Evolutionary conservation across 2,888 invertebrate genomes (phyloP), one percentile per base, ranked within the genome.

Genomic region (Arctia plantaginis): DNA sequence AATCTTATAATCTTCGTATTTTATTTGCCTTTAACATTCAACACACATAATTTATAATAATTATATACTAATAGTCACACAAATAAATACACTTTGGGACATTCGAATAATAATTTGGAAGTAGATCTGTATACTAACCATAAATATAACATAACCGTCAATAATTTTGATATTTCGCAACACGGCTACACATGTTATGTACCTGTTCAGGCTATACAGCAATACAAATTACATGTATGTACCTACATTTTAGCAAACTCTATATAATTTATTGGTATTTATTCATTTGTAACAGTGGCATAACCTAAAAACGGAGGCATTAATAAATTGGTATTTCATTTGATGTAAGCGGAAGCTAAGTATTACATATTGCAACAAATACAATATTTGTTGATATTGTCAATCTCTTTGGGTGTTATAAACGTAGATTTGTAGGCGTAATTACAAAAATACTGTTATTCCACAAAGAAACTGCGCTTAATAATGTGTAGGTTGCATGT

Each of bases 261-360:
- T 69, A 69, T 44, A 59, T 30, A 39, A 71, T 71, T 66, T 55
- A 71, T 71, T 66, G 44, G 18, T n/a, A 44, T 69, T 27, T 64
- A n/a, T 64, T 69, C 47, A 70, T 69, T 71, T 67, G 55, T 59
- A 78, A 75, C 74, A 77, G 66, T 65, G 75, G 80, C 75, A 76
- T 65, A 76, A 76, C 78, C 66, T 68, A 66, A 76, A 73, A 64
- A 30, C 64, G 35, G 44, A 47, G 66, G 66, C 70, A 51, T 70
- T 44, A 69, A 66, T 66, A 66, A 67, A 70, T 69, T 73, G 41
- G 18, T 62, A 41, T 66, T 41, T 71, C 35, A 69, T 69, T 73
- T 73, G 66, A 69, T 73, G 44, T 73, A 69, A 73, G 55, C 73
- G 73, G 66, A 69, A 73, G 55, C 23, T n/a, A n/a, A 59, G 73